Evolutionary conservation across 2,888 invertebrate species (phyloP), one percentile per base, ranked within the genome.

Genomic region (Ophion costatus): DNA sequence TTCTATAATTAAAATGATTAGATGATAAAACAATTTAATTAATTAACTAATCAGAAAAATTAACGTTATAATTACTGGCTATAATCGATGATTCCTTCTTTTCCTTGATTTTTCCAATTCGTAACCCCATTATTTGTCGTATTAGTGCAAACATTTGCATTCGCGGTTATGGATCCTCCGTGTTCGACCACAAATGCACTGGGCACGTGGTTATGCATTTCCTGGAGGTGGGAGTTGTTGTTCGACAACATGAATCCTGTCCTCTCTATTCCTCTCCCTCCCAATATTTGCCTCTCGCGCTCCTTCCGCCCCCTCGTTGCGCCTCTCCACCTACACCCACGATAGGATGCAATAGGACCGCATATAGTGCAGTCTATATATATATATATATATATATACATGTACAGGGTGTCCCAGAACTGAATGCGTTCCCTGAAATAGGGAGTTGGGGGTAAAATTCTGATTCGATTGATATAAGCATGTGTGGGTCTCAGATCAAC

Each of bases 171-270:
- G 33, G 45, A 24, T 56, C 69, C 80, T 76, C 66, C 24, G 38
- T 38, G 80, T 75, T 75, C 61, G 61, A 77, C 64, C 75, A 64
- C 70, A 70, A 64, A 82, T 64, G 71, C 70, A 29, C 59, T 74
- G 45, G 51, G 33, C 67, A 45, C 61, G 82, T 56, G 76, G 57
- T 59, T 57, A 82, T 64, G 76, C 57, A 66, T 82, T 82, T 71
- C 71, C 66, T 76, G 82, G 33, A 59, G 38, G 66, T 82, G 64
- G 70, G 81, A 69, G 76, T 42, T 63, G 70, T 64, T 81, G 38
- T 75, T 33, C 71, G 76, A 71, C 76, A 42, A 59, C 70, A 57
- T 42, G 42, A 70, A 42, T 56, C 76, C 64, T 64, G 29, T 56
- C 76, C 64, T 64, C 45, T 24, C 20, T 3, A 14, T 0, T 6